A percentile compares a stretch with the other conserved stretches of the same genome.
Conservation (phyloP, 2,113 vertebrate genomes). For the Odocoileus hemionus region DNA sequence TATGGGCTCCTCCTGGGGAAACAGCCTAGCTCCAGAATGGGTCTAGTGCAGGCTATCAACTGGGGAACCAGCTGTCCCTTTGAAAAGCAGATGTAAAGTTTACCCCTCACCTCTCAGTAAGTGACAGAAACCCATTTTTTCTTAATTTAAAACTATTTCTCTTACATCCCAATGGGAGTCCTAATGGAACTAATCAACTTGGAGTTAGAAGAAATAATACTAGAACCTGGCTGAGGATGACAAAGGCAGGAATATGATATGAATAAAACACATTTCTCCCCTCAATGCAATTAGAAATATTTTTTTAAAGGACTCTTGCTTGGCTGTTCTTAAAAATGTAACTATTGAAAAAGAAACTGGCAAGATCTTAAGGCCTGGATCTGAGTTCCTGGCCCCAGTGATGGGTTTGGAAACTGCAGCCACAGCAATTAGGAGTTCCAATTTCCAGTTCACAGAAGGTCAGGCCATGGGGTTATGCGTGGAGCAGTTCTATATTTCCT, state of each 20-base stretch:
- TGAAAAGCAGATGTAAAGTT: slow-evolving; percentile 2
- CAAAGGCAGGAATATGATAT: slow-evolving; percentile 15
- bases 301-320: background rate
- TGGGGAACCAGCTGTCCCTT: background rate
- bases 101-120: background rate
- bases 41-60: background rate
- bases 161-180: background rate
- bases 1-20: background rate
- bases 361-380: slow-evolving; percentile 46
- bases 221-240: background rate
- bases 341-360: slow-evolving; percentile 54
- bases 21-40: background rate
- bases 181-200: background rate
- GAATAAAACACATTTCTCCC: background rate
- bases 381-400: slow-evolving; percentile 35
- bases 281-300: slow-evolving; percentile 40
- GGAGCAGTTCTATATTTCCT: slow-evolving; percentile 39
- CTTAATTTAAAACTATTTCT: slow-evolving; percentile 4
- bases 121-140: background rate
- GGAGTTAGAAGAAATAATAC: background rate
- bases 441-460: slow-evolving; percentile 63
- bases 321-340: slow-evolving; percentile 61
- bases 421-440: slow-evolving; percentile 59
- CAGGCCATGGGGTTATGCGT: slow-evolving; percentile 40
- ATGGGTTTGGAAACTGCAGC: slow-evolving; percentile 64